These are phyloP conservation scores for Diplogasteroides magnus DNA, from an alignment of 1,140 invertebrate species.

Conservation along the genomic window DNA sequence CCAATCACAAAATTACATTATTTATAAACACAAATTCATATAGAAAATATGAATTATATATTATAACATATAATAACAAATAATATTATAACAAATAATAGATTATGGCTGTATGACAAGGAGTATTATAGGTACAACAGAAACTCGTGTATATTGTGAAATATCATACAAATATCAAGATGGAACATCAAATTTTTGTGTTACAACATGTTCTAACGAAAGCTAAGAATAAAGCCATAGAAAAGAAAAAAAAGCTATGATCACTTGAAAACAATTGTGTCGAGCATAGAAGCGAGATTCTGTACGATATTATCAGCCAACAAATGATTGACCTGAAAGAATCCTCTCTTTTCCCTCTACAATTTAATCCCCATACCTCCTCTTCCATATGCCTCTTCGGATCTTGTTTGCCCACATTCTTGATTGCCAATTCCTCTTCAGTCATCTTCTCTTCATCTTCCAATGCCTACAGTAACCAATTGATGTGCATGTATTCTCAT, in stretches of 20 bases:
- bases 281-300: constrained; percentile 94
- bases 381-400: constrained; percentile 98
- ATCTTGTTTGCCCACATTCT: constrained; percentile 99
- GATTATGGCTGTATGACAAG: background rate
- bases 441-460: constrained; percentile 99
- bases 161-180: too few species aligned
- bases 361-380: constrained; percentile 13
- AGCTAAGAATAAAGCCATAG: too few species aligned
- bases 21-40: too few species aligned
- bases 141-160: too few species aligned
- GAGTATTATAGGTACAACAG: too few species aligned
- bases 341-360: background rate
- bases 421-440: constrained; percentile 96
- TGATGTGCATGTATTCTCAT: background rate
- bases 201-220: too few species aligned
- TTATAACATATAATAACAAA: constrained; percentile 7
- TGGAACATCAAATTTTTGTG: too few species aligned
- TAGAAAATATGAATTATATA: too few species aligned
- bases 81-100: background rate
- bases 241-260: too few species aligned
- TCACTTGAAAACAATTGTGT: constrained; percentile 68
- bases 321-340: constrained; percentile 72
- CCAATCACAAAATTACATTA: too few species aligned
- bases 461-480: constrained; percentile 62
- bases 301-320: constrained; percentile 99